Conservation (phyloP, 2,113 vertebrate genomes). For the Polypterus senegalus region DNA sequence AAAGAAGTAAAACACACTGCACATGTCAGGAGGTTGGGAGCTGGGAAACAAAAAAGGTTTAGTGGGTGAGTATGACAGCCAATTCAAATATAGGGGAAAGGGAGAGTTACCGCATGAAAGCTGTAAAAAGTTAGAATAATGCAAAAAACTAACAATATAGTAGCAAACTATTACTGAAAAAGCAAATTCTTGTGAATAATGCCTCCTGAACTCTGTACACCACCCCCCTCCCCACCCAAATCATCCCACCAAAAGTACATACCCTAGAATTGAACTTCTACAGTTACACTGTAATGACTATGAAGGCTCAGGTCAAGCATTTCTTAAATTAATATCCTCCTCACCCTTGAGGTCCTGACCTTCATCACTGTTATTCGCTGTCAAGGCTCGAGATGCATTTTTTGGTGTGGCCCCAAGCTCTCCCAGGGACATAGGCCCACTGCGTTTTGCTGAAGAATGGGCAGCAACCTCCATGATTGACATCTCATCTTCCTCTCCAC, state of each 20-base stretch:
- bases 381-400: background rate
- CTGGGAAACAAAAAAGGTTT: constrained; percentile 20
- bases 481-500: background rate
- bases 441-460: background rate
- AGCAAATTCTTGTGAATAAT: too few species aligned
- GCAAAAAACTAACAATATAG: too few species aligned
- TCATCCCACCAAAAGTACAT: too few species aligned
- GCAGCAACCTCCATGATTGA: background rate
- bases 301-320: too few species aligned
- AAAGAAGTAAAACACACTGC: constrained; percentile 75
- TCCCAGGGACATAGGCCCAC: background rate
- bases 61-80: background rate
- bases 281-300: too few species aligned
- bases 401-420: background rate
- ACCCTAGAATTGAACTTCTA: too few species aligned
- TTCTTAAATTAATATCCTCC: constrained; percentile 11
- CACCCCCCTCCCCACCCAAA: too few species aligned
- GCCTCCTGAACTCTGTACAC: too few species aligned
- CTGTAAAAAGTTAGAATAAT: background rate
- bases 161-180: too few species aligned
- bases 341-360: constrained; percentile 54
- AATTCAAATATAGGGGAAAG: background rate
- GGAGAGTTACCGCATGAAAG: background rate
- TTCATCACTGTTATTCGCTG: constrained; percentile 41
- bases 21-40: constrained; percentile 63